Evolutionary conservation across 2,113 vertebrate genomes (phyloP), one percentile per base, ranked within the genome.

Genomic region (Pseudorhombus dupliciocellatus): DNA sequence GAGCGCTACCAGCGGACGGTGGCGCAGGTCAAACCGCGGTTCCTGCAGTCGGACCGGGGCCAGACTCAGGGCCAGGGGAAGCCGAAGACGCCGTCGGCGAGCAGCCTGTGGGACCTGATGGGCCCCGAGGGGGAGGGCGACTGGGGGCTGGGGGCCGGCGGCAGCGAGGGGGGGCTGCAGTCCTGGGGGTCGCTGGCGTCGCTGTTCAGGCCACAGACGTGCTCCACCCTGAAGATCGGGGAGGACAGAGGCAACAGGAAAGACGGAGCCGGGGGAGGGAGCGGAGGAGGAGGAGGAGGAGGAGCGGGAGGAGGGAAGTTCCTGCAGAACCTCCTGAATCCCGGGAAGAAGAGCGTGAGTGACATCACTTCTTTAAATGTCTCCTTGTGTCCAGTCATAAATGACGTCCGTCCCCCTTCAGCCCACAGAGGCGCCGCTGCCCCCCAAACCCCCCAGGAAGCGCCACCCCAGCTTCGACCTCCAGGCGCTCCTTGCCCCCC

Each of bases 381-480:
- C 14, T 44, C 18, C 18, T 1, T 44, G 42, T 44, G 42, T 37
- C 10, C 10, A 6, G n/a, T 3, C 9, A 21, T 20, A 1, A 9
- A 20, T 12, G 11, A 57, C n/a, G 5, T 25, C 22, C 26, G 10
- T 31, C 3, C 65, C 15, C 53, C 26, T 15, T 8, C 70, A 94
- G 93, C 78, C 91, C 25, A 58, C 89, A 21, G 93, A 94, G 2
- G 73, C 74, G 1, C 79, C 91, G 0, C 85, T 84, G 1, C 92
- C 91, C 2, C 64, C 89, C 21, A 94, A 94, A 67, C 93, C 94
- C 0, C 92, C 90, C 21, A 85, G 93, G 30, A 94, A 86, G 71
- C 90, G 94, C 2, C 93, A 94, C 73, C 94, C 94, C 1, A 94
- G 94, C 78, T 94, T 94, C 6, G 94, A 94, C 88, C 93, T 94